Evolutionary conservation across 2,888 invertebrate species (phyloP).

Genomic region (Steinernema carpocapsae): DNA sequence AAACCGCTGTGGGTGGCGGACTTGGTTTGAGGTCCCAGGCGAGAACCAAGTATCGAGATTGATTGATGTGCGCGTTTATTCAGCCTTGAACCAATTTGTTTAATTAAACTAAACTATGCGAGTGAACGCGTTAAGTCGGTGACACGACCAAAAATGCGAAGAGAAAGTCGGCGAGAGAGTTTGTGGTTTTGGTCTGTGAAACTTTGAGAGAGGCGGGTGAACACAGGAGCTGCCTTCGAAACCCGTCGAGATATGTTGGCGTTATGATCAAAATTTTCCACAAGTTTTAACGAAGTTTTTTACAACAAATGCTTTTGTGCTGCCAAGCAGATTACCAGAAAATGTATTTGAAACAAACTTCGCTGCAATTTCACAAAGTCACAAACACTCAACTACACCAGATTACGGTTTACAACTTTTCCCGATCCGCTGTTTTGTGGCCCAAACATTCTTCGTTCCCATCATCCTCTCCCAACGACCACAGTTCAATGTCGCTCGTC

Average conservation of each 20-base stretch:
- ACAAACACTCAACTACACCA: too few species aligned
- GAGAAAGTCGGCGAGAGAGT: neutral
- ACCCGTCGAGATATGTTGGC: neutral
- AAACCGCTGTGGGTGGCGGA: neutral
- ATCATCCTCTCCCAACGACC: neutral
- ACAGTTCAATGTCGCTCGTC: neutral
- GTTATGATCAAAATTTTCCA: too few species aligned
- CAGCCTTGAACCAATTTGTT: slow-evolving; percentile 31
- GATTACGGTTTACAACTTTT: too few species aligned
- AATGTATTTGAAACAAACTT: too few species aligned
- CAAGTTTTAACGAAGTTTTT: too few species aligned
- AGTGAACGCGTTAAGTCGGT: neutral
- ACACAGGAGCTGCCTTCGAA: neutral
- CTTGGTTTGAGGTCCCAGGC: neutral
- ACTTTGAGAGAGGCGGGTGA: too few species aligned
- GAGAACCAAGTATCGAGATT: neutral
- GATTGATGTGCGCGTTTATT: slow-evolving; percentile 18
- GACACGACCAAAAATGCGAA: neutral
- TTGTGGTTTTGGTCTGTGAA: neutral
- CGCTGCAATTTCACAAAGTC: too few species aligned
- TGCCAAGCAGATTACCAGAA: too few species aligned
- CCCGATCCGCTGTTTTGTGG: too few species aligned
- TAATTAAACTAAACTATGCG: slow-evolving; percentile 34
- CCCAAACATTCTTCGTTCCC: neutral
- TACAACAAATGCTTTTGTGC: too few species aligned